Evolutionary conservation across 2,113 vertebrate species (phyloP), one percentile per base, ranked within the genome.

Genomic region (Pipra filicauda): DNA sequence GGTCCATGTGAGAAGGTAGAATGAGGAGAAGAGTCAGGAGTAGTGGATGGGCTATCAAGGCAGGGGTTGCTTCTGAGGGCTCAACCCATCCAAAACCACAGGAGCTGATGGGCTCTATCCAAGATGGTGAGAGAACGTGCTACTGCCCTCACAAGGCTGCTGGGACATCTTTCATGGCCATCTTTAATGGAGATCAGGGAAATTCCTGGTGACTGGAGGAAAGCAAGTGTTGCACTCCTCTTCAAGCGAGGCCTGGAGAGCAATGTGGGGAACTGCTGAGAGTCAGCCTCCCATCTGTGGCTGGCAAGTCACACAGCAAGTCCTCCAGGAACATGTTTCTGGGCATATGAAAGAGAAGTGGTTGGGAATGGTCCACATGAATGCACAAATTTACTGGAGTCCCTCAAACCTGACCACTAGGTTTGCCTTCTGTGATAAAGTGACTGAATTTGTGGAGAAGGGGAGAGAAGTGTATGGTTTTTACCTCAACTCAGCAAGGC

Each of bases 241-340:
- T 46, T 61, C 46, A 66, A n/a, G 28, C 57, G 75, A 66, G 67
- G 44, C 41, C 28, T 33, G 21, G 23, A 41, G 44, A 58, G 31
- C 35, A 20, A 11, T 1, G 15, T 19, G 22, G 73, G 65, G 65
- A 67, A 7, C 19, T 54, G 12, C 27, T 27, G 49, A 57, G 41
- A 51, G 78, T 41, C 10, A 8, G 16, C 10, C 10, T 76, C 0
- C 4, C 33, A 52, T 51, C 46, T 57, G 33, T 67, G 11, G 5
- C 0, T 41, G 33, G 19, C 1, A 66, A 24, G 41, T 31, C 2
- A 2, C 1, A 3, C 41, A 64, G 15, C 1, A 4, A 39, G 6
- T 48, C 18, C 54, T 85, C 16, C 49, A 54, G 39, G 44, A 73
- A 23, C 3, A 0, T 1, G 1, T 44, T 49, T 43, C 49, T 77